These are phyloP conservation scores for Phortica variegata DNA, from an alignment of 1,140 invertebrate genomes.

Conservation along the genomic window DNA sequence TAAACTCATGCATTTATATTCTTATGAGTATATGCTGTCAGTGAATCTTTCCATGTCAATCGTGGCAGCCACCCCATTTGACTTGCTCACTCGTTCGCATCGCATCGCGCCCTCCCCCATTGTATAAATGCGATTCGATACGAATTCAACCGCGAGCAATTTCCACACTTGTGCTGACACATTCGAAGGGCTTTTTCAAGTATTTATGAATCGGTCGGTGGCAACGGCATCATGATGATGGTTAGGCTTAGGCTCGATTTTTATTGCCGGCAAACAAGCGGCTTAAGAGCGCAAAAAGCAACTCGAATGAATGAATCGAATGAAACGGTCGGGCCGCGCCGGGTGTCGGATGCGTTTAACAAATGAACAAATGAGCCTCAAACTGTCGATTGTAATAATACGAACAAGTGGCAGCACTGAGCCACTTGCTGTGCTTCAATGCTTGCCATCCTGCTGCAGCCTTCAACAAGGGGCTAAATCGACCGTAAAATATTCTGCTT, in stretches of 20 bases:
- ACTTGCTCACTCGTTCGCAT: not conserved
- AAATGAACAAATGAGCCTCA: constrained; percentile 54
- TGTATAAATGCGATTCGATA: constrained; percentile 2
- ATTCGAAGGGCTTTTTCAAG: constrained; percentile 49
- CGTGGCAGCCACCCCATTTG: not conserved
- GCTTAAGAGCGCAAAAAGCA: constrained; percentile 41
- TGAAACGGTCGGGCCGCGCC: too few relatives aligned
- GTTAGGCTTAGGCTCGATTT: constrained; percentile 34
- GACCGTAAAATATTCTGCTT: constrained; percentile 53
- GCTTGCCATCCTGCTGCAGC: not conserved
- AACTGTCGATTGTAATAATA: constrained; percentile 30
- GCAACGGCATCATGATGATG: constrained; percentile 8
- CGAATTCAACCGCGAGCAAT: constrained; percentile 24
- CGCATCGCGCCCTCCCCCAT: too few relatives aligned
- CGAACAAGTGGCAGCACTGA: not conserved
- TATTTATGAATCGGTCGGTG: constrained; percentile 43
- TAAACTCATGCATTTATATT: constrained; percentile 26
- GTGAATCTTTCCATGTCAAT: too few relatives aligned
- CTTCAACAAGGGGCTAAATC: constrained; percentile 36
- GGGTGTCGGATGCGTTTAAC: constrained; percentile 9
- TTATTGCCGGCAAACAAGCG: constrained; percentile 55
- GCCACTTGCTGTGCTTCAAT: constrained; percentile 37
- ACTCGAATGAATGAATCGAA: too few relatives aligned
- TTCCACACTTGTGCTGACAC: constrained; percentile 57
- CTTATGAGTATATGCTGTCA: too few relatives aligned